phyloP scores from a whole-genome alignment of 2,113 vertebrate genomes.

The Isichthys henryi region DNA sequence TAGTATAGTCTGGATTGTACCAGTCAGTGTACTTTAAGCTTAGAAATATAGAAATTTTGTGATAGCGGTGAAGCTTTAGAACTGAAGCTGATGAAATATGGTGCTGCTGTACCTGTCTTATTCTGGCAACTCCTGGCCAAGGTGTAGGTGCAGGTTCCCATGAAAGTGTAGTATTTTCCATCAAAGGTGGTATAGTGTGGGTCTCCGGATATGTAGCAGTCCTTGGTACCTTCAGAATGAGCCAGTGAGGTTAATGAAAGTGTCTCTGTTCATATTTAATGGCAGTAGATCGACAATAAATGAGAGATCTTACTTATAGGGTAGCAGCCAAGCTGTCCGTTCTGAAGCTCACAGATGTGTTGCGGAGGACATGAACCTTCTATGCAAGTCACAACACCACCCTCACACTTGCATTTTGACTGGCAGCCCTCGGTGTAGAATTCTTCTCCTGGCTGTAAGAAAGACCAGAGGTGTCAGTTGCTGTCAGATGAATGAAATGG shows the following conservation, averaged over 20 bases:
- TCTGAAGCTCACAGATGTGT: conserved; percentile 53
- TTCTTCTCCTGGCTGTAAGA: conserved; percentile 53
- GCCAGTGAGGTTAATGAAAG: background rate
- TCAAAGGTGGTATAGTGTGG: conserved; percentile 80
- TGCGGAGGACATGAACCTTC: conserved; percentile 46
- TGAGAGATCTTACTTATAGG: conserved; percentile 49
- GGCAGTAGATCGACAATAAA: background rate
- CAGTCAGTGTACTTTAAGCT: background rate
- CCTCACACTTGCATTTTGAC: conserved; percentile 48
- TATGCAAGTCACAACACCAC: conserved; percentile 43
- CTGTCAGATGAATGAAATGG: background rate
- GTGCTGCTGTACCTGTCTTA: conserved; percentile 42
- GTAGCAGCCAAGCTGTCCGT: conserved; percentile 59
- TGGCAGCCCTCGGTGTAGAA: conserved; percentile 54
- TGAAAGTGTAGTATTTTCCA: conserved; percentile 64
- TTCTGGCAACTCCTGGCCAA: conserved; percentile 59
- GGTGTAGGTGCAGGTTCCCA: conserved; percentile 78
- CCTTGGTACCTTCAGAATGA: conserved; percentile 47
- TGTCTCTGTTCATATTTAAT: background rate
- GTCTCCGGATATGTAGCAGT: conserved; percentile 72
- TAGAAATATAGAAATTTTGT: background rate
- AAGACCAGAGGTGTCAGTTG: background rate
- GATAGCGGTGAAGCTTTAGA: background rate
- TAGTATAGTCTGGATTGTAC: background rate
- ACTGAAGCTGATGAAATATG: background rate